Base-by-base conservation (phyloP, 1,140 invertebrate species). In the Bombus huntii region DNA sequence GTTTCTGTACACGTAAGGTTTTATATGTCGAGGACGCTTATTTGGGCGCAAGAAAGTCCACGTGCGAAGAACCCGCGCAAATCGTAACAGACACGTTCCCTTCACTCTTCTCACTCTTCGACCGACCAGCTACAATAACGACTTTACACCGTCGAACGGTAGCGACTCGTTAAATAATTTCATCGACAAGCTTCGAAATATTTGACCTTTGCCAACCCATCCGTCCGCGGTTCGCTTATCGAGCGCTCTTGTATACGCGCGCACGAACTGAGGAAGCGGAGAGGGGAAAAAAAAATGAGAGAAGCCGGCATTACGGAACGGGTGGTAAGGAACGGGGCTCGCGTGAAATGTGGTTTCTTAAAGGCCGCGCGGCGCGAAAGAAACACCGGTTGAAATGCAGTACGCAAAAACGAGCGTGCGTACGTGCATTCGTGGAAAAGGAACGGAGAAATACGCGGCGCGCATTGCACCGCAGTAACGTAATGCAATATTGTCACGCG, bases 401-500 rank as follows among this genome's bases (percentile, higher is more conserved):
- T 8, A 8, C 2, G 39, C 39, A 42, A 71, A 72, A 72, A 71
- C 74, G 37, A 4, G 10, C 66, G 62, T 34, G 25, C 44, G 8
- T 39, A 42, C 37, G 39, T 37, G 37, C 47, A 18, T 70, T 70
- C 75, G 62, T n/a, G 82, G 75, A 59, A 81, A 62, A 15, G 62
- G 31, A 39, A 57, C 44, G 72, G 9, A 53, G 72, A 75, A 76
- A 47, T 74, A 18, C 42, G 39, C n/a, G 68, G 53, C 39, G 53
- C 31, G 39, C 53, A 53, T 57, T 47, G 78, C 83, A 44, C 44
- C 68, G 70, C 42, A 72, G 81, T 42, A 66, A 74, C 68, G 59
- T 57, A 85, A 81, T 57, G 68, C 34, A 42, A 65, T 39, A 73
- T 73, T 72, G 77, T 72, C 83, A 62, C 83, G 83, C 53, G 74